These are phyloP conservation scores for Catostomus latipinnis DNA, from an alignment of 2,797 vertebrate species.

Conservation along the genomic window DNA sequence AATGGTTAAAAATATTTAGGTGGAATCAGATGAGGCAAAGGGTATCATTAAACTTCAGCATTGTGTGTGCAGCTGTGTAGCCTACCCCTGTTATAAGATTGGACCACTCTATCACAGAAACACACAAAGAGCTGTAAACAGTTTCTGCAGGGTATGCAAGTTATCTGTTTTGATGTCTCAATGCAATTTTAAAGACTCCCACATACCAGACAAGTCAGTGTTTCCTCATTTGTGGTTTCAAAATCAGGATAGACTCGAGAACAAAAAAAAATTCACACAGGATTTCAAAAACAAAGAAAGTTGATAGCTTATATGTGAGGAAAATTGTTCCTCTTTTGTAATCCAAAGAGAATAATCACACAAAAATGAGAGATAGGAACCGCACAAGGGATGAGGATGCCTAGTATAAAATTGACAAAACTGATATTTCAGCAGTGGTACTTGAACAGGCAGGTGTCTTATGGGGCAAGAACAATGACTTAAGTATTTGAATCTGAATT, in stretches of 20 bases:
- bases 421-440: background rate
- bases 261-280: background rate
- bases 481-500: no score
- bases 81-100: background rate
- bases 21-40: background rate
- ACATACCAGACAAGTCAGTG: background rate
- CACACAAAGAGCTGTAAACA: background rate
- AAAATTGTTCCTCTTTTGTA: constrained; percentile 10
- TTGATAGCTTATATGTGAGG: background rate
- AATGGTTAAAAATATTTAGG: background rate
- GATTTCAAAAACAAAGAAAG: constrained; percentile 26
- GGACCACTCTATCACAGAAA: constrained; percentile 17
- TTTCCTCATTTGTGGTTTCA: constrained; percentile 33
- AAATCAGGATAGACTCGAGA: constrained; percentile 19
- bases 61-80: background rate
- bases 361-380: background rate
- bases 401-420: constrained; percentile 3
- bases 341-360: constrained; percentile 10
- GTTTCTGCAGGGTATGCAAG: background rate
- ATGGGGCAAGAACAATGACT: background rate
- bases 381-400: background rate
- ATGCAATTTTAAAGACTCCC: constrained; percentile 49
- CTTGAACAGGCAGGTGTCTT: background rate
- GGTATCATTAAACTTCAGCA: background rate
- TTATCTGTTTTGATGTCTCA: constrained; percentile 49